A percentile compares a stretch with the other conserved stretches of the same genome.
These are phyloP conservation scores for Poeciliopsis infans DNA, from an alignment of 2,797 vertebrate genomes.

Conservation along the genomic window DNA sequence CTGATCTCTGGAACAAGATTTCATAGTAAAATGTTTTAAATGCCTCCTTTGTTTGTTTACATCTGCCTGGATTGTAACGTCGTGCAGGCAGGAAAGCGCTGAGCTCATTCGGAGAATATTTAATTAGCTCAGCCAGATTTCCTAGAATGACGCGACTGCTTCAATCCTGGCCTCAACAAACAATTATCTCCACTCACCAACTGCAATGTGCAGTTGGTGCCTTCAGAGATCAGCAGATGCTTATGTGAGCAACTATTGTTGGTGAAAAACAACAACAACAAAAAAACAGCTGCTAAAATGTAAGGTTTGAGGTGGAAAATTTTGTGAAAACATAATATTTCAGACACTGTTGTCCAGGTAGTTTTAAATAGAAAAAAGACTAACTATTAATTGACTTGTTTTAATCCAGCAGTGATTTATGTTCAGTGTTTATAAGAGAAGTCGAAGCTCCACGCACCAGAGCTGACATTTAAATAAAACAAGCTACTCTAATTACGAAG, in stretches of 20 bases:
- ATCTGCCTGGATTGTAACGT: constrained; percentile 28
- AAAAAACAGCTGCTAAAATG: not conserved
- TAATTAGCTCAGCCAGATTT: constrained; percentile 49
- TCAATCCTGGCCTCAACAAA: constrained; percentile 44
- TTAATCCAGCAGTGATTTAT: constrained; percentile 22
- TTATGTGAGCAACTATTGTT: not conserved
- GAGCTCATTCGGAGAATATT: constrained; percentile 36
- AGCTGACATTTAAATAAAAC: constrained; percentile 47
- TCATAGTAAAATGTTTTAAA: constrained; percentile 24
- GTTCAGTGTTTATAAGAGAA: constrained; percentile 31
- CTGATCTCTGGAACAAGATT: not conserved
- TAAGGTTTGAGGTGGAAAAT: not conserved
- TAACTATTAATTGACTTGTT: not conserved
- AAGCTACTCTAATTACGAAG: constrained; percentile 21
- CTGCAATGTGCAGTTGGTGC: constrained; percentile 26
- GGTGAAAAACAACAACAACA: no score
- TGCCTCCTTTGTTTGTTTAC: constrained; percentile 43
- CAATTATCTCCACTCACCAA: constrained; percentile 27
- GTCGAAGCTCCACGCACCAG: constrained; percentile 15
- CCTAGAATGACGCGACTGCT: constrained; percentile 37
- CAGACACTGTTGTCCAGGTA: not conserved
- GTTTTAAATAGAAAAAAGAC: not conserved
- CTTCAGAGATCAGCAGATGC: constrained; percentile 3
- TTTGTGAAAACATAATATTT: not conserved
- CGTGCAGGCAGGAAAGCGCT: constrained; percentile 25